Evolutionary conservation across 2,888 invertebrate genomes (phyloP).

Genomic region (Mythimna impura): DNA sequence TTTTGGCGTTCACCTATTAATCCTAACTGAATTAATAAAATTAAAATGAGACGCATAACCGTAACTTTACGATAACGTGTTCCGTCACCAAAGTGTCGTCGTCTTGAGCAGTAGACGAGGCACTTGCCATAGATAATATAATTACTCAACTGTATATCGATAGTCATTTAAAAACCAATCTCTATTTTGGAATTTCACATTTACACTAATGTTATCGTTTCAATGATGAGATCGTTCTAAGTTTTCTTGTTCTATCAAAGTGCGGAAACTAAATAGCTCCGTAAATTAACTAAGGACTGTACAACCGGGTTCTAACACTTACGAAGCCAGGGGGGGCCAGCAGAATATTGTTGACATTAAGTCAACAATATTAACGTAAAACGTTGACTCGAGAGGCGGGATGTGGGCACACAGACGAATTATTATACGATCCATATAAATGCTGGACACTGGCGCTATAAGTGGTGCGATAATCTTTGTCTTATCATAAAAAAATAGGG

Average conservation of each 20-base stretch:
- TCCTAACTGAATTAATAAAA: constrained; percentile 35
- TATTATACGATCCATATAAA: too few species aligned
- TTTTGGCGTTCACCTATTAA: too few species aligned
- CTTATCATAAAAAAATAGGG: too few species aligned
- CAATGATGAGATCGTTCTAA: background rate
- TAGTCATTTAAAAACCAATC: background rate
- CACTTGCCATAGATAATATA: background rate
- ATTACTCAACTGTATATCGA: background rate
- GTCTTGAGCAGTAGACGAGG: background rate
- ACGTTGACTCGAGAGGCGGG: too few species aligned
- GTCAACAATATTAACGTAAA: too few species aligned
- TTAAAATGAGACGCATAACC: constrained; percentile 42
- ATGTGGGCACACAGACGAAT: too few species aligned
- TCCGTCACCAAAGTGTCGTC: constrained; percentile 2
- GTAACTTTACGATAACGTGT: constrained; percentile 25
- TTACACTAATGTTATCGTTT: background rate
- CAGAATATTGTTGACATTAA: too few species aligned
- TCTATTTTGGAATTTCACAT: background rate
- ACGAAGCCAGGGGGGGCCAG: too few species aligned
- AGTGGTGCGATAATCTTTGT: too few species aligned
- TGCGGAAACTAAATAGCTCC: background rate
- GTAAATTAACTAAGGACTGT: background rate
- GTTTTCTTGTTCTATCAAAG: too few species aligned
- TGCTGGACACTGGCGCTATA: too few species aligned
- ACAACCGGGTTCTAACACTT: too few species aligned